Evolutionary conservation across 2,113 vertebrate genomes (phyloP).

Genomic region (Poeciliopsis prolifica): DNA sequence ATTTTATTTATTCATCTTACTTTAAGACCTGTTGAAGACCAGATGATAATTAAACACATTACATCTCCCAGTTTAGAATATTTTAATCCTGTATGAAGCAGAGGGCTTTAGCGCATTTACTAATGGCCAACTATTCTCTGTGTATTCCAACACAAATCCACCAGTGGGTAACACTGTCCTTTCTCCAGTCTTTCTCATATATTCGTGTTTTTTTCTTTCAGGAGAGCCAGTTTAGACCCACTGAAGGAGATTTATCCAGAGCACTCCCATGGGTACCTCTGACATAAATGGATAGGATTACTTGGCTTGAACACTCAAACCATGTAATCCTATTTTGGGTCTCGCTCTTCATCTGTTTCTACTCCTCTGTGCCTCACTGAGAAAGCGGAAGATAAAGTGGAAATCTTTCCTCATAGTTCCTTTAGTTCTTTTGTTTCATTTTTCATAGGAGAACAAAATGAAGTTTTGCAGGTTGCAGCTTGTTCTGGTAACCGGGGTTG

Average conservation of each 20-base stretch:
- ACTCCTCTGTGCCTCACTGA: conserved; percentile 9
- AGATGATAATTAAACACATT: too few relatives aligned
- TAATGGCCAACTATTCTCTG: not conserved
- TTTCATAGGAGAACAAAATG: not conserved
- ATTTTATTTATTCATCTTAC: too few relatives aligned
- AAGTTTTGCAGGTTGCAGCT: not conserved
- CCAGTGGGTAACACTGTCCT: not conserved
- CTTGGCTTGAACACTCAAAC: conserved; percentile 49
- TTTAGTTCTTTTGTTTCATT: not conserved
- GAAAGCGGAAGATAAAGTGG: not conserved
- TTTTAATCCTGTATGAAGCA: too few relatives aligned
- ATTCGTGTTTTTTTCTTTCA: not conserved
- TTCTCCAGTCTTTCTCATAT: not conserved
- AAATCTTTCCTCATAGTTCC: not conserved
- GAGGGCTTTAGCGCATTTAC: not conserved
- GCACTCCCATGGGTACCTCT: conserved; percentile 38
- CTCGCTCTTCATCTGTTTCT: conserved; percentile 54
- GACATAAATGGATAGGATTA: conserved; percentile 55
- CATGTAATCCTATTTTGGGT: conserved; percentile 63
- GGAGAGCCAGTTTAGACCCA: conserved; percentile 22
- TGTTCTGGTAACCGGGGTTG: too few relatives aligned
- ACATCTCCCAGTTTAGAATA: too few relatives aligned
- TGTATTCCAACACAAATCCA: not conserved
- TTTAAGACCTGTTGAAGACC: too few relatives aligned
- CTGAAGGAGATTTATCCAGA: conserved; percentile 55